Conservation (phyloP, 1,140 invertebrate genomes). For the Caenorhabditis latens region DNA sequence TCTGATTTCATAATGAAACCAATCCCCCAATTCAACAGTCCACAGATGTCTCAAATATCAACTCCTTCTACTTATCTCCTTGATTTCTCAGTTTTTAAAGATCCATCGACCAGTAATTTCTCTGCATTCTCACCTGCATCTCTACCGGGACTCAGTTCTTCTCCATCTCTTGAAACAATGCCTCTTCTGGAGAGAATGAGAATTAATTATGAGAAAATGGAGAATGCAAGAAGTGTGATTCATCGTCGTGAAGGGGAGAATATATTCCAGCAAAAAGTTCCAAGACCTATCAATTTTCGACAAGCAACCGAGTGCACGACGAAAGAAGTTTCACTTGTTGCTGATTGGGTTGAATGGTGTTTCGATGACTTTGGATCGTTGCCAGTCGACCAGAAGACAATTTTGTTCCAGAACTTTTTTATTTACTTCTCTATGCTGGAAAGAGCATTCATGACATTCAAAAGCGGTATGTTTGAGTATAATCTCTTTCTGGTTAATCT, state of each 20-base stretch:
- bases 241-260: conserved; percentile 56
- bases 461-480: conserved; percentile 19
- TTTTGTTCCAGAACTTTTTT: conserved; percentile 58
- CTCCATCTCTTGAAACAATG: conserved; percentile 48
- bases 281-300: conserved; percentile 21
- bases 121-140: neutral
- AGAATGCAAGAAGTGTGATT: conserved; percentile 56
- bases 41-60: neutral
- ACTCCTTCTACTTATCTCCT: neutral
- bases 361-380: conserved; percentile 44
- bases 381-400: conserved; percentile 41
- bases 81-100: neutral
- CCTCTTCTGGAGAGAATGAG: conserved; percentile 45
- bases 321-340: conserved; percentile 53
- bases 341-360: conserved; percentile 57
- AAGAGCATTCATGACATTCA: conserved; percentile 45
- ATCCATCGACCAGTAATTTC: neutral
- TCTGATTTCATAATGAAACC: neutral
- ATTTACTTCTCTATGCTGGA: conserved; percentile 55
- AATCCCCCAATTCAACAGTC: neutral
- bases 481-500: neutral
- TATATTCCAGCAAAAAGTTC: conserved; percentile 57
- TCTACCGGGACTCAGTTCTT: conserved; percentile 2
- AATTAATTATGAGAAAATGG: conserved; percentile 53
- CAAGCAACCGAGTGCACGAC: conserved; percentile 46